phyloP scores from a whole-genome alignment of 2,797 vertebrate species.

The Pyrocephalus nanus region DNA sequence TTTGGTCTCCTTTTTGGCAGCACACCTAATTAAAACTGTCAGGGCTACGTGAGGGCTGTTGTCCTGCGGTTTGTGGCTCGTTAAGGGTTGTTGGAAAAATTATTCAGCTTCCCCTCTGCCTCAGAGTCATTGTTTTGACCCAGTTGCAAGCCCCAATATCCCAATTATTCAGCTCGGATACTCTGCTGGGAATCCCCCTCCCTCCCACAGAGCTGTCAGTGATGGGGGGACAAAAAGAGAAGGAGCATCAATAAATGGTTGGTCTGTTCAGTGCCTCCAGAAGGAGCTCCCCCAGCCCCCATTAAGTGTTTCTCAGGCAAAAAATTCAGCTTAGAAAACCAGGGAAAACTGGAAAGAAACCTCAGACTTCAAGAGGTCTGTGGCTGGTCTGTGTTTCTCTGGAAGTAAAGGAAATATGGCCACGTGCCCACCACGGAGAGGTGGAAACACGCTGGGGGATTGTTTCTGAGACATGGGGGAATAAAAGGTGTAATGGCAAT shows the following conservation, averaged over 20 bases:
- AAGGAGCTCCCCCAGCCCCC: not conserved
- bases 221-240: not conserved
- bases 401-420: not conserved
- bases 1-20: not conserved
- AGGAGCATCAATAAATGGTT: not conserved
- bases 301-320: not conserved
- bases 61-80: not conserved
- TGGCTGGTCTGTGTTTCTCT: not conserved
- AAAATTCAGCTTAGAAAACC: not conserved
- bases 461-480: not conserved
- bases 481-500: not conserved
- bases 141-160: not conserved
- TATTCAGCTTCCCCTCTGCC: not conserved
- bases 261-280: not conserved
- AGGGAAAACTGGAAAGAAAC: not conserved
- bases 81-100: not conserved
- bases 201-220: conserved; percentile 1
- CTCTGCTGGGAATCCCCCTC: not conserved
- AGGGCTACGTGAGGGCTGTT: not conserved
- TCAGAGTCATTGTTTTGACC: not conserved
- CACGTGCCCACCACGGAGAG: rapidly evolving
- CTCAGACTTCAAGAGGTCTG: not conserved
- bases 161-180: not conserved
- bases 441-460: not conserved
- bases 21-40: not conserved